Evolutionary conservation across 2,888 invertebrate genomes (phyloP).

Genomic region (Caenorhabditis drosophilae): DNA sequence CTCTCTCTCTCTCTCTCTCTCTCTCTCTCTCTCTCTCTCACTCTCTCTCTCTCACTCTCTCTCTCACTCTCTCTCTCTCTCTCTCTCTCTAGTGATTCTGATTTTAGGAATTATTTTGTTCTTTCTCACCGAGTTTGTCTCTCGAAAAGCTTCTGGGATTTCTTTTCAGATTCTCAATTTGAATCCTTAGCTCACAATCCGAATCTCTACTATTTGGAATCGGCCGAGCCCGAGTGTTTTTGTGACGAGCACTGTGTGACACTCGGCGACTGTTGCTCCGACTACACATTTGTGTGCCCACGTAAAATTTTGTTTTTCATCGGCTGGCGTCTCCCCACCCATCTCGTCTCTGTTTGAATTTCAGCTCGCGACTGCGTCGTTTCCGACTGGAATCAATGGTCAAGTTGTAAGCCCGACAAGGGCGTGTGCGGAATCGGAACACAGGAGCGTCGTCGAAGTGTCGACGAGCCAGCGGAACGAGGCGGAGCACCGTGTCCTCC

Average conservation of each 20-base stretch:
- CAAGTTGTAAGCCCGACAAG: slow-evolving; percentile 47
- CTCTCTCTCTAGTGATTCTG: too few relatives aligned
- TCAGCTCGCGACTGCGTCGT: slow-evolving; percentile 59
- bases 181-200: neutral
- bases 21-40: too few relatives aligned
- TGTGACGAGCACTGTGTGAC: slow-evolving; percentile 61
- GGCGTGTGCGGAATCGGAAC: slow-evolving; percentile 53
- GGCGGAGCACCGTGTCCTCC: slow-evolving; percentile 52
- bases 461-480: slow-evolving; percentile 38
- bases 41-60: too few relatives aligned
- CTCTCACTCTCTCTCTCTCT: too few relatives aligned
- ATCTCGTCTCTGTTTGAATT: slow-evolving; percentile 18
- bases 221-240: slow-evolving; percentile 52
- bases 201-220: slow-evolving; percentile 30
- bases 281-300: slow-evolving; percentile 62
- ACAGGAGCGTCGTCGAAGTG: slow-evolving; percentile 30
- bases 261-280: slow-evolving; percentile 63
- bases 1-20: too few relatives aligned
- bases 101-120: too few relatives aligned
- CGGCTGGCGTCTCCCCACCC: neutral
- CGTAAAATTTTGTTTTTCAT: slow-evolving; percentile 37
- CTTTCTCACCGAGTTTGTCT: too few relatives aligned
- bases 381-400: slow-evolving; percentile 55
- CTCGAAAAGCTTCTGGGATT: too few relatives aligned
- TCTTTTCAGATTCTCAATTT: slow-evolving; percentile 12